A percentile compares a stretch with the other conserved stretches of the same genome.
These are phyloP conservation scores for Apteryx owenii DNA, from an alignment of 2,113 vertebrate species.

Conservation along the genomic window DNA sequence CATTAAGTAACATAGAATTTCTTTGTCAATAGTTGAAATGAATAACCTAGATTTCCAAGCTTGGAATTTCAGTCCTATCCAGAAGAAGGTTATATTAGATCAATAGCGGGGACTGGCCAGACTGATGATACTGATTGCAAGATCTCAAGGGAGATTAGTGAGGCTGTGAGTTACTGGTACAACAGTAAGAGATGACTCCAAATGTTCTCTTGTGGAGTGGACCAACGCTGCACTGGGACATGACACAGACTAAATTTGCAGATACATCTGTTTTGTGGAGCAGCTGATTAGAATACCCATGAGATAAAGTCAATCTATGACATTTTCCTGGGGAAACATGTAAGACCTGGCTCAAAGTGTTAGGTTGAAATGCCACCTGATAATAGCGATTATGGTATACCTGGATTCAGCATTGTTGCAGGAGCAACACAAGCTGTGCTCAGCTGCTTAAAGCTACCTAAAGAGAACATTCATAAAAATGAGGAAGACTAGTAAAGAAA, in stretches of 20 bases:
- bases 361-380: neutral
- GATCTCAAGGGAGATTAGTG: neutral
- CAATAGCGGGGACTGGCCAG: rapidly evolving
- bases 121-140: neutral
- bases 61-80: neutral
- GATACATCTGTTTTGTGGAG: neutral
- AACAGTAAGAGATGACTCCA: neutral
- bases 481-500: neutral
- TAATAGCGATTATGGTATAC: neutral
- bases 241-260: neutral
- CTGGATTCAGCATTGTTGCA: neutral
- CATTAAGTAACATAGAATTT: neutral
- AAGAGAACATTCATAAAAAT: neutral
- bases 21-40: neutral
- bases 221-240: neutral
- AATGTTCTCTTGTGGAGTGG: neutral
- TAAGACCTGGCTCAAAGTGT: neutral
- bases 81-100: neutral
- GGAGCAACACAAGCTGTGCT: neutral
- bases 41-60: neutral
- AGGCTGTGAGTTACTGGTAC: neutral
- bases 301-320: neutral
- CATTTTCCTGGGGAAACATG: neutral
- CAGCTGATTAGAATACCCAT: neutral
- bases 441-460: neutral